Percentiles rank a stretch among this genome's conserved stretches.
Conservation (phyloP, 2,888 invertebrate genomes). For the Protophormia terraenovae region DNA sequence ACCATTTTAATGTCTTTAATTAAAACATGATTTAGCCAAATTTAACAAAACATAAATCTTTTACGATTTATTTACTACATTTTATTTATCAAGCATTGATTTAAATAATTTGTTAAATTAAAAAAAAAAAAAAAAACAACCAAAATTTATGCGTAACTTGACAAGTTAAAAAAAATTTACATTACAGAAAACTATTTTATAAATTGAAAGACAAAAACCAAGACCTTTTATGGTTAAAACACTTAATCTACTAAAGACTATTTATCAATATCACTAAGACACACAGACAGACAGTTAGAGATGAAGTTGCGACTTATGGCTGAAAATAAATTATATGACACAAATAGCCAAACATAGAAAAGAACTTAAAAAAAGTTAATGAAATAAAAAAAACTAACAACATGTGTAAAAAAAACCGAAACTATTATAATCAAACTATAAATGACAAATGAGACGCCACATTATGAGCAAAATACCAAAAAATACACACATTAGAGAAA, state of each 20-base stretch:
- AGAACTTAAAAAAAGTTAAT: slow-evolving; percentile 35
- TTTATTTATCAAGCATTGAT: slow-evolving; percentile 23
- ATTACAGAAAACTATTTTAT: not conserved
- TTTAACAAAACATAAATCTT: slow-evolving; percentile 47
- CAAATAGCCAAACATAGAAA: slow-evolving; percentile 44
- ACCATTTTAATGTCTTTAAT: not conserved
- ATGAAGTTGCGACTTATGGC: not conserved
- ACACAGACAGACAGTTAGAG: not conserved
- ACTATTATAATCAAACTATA: slow-evolving; percentile 25
- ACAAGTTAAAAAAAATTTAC: slow-evolving; percentile 3
- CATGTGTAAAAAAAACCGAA: not conserved
- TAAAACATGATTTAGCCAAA: slow-evolving; percentile 19
- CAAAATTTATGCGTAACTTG: not conserved
- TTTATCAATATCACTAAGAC: slow-evolving; percentile 43
- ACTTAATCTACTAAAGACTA: slow-evolving; percentile 19
- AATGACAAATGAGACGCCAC: slow-evolving; percentile 56
- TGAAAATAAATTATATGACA: slow-evolving; percentile 53
- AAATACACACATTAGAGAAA: not conserved
- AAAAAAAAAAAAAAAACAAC: not conserved
- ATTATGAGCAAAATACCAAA: slow-evolving; percentile 19
- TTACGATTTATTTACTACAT: slow-evolving; percentile 35
- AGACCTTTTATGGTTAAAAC: slow-evolving; percentile 13
- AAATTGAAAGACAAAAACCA: not conserved
- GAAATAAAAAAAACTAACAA: slow-evolving; percentile 12
- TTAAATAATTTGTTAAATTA: slow-evolving; percentile 22